Percentiles rank a stretch among this genome's conserved stretches.
Evolutionary conservation across 2,888 invertebrate genomes (phyloP).

Genomic region (Taphrorychus bicolor): DNA sequence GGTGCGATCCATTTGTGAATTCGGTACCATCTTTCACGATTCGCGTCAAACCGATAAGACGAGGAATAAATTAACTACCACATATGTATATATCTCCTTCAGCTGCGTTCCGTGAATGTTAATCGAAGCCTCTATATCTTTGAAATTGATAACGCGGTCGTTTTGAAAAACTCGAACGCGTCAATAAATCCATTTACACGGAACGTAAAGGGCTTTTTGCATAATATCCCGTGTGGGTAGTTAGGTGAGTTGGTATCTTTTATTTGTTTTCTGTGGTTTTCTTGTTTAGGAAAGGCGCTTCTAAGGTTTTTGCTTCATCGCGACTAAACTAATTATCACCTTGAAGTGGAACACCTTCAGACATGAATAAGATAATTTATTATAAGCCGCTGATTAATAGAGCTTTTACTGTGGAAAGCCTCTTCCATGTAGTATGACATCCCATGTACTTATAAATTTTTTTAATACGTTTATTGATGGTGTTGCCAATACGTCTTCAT

Average conservation of each 20-base stretch:
- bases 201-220: slow-evolving; percentile 21
- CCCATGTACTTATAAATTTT: too few relatives aligned
- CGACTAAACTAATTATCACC: slow-evolving; percentile 1
- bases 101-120: slow-evolving; percentile 9
- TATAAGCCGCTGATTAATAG: neutral
- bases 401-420: neutral
- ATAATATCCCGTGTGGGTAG: slow-evolving; percentile 17
- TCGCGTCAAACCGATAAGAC: slow-evolving; percentile 32
- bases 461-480: neutral
- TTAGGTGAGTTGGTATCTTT: slow-evolving; percentile 13
- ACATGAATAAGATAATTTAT: neutral
- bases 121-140: slow-evolving; percentile 13
- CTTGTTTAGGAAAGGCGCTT: neutral
- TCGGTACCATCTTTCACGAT: slow-evolving; percentile 34
- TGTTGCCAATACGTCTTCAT: neutral
- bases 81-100: slow-evolving; percentile 12
- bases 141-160: slow-evolving; percentile 22
- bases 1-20: slow-evolving; percentile 21
- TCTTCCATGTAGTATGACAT: neutral
- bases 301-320: slow-evolving; percentile 1
- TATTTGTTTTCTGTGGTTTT: slow-evolving; percentile 8
- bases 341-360: neutral
- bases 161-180: slow-evolving; percentile 14
- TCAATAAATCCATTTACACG: slow-evolving; percentile 31
- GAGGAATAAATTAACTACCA: slow-evolving; percentile 19